Percentiles rank a stretch among this genome's conserved stretches.
Conservation (phyloP, 2,797 vertebrate species). For the Leuciscus waleckii region DNA sequence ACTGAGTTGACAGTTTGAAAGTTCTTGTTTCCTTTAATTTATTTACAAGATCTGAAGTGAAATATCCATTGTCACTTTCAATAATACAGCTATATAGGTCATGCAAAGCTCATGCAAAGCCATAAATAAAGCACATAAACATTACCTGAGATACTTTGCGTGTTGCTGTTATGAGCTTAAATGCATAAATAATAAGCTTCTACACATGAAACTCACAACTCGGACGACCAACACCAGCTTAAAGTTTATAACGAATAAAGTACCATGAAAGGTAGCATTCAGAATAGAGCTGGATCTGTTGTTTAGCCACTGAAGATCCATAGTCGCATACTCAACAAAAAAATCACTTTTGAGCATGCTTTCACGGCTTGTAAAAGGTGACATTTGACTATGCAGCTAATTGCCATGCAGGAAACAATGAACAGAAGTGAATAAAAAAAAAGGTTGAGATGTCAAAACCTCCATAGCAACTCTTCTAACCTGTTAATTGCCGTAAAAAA, state of each 20-base stretch:
- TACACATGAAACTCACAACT: neutral
- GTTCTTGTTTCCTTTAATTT: neutral
- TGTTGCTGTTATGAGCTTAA: neutral
- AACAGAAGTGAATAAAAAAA: neutral
- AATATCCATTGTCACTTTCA: neutral
- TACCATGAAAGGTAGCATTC: neutral
- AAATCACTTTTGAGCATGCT: neutral
- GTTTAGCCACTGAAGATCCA: neutral
- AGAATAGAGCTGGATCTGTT: neutral
- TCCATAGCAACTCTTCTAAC: neutral
- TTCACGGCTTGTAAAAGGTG: slow-evolving; percentile 3
- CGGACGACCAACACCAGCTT: neutral
- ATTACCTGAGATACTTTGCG: neutral
- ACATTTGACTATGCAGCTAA: neutral
- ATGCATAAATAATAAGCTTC: neutral
- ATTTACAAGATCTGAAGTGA: neutral
- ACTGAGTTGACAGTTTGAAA: neutral
- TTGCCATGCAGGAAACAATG: neutral
- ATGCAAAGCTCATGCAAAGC: neutral
- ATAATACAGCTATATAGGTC: neutral
- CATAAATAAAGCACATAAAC: neutral
- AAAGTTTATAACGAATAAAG: neutral
- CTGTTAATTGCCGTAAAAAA: neutral
- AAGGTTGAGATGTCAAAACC: neutral
- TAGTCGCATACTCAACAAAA: neutral